A percentile compares a stretch with the other conserved stretches of the same genome.
Evolutionary conservation across 1,140 invertebrate species (phyloP).

Genomic region (Nephotettix cincticeps): DNA sequence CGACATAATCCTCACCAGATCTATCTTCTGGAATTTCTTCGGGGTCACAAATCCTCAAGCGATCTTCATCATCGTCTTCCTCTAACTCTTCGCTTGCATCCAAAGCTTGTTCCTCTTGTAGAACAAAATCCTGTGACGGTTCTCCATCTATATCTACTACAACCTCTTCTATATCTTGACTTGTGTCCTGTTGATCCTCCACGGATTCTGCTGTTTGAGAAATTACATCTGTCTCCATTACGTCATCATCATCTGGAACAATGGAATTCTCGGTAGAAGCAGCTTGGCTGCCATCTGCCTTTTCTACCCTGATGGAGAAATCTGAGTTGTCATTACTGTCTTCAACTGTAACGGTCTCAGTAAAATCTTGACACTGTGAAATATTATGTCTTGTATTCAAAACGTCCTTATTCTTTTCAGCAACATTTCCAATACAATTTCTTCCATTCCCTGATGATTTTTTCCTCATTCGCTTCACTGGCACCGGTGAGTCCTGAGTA

Average conservation of each 20-base stretch:
- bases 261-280: not conserved
- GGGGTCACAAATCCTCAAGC: conserved; percentile 23
- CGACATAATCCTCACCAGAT: conserved; percentile 26
- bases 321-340: not conserved
- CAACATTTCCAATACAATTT: not conserved
- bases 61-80: conserved; percentile 34
- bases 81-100: conserved; percentile 30
- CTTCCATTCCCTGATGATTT: not conserved
- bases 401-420: not conserved
- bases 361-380: not conserved
- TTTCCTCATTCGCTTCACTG: not conserved
- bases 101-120: conserved; percentile 19
- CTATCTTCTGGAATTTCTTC: conserved; percentile 29
- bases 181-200: not conserved
- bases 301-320: not conserved
- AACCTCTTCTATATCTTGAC: conserved; percentile 17
- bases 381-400: not conserved
- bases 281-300: not conserved
- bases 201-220: not conserved
- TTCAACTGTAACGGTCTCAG: not conserved
- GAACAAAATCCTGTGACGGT: conserved; percentile 21
- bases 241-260: conserved; percentile 13
- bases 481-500: not conserved
- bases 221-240: not conserved
- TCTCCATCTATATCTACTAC: not conserved